Evolutionary conservation across 2,888 invertebrate species (phyloP).

Genomic region (Anthrax anthrax): DNA sequence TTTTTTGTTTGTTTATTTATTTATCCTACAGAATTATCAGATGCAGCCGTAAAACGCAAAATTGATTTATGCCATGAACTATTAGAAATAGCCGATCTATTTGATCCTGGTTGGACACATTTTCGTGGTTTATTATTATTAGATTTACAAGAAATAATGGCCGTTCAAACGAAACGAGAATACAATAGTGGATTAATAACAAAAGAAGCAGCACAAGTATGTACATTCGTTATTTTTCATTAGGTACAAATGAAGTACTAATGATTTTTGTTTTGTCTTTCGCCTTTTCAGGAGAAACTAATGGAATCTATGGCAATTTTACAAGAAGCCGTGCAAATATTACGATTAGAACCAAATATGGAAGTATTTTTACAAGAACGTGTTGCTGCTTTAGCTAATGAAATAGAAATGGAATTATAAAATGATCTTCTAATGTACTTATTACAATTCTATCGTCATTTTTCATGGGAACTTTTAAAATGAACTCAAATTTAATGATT

Average conservation of each 20-base stretch:
- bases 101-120: conserved; percentile 50
- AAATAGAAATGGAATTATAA: conserved; percentile 21
- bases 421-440: no score
- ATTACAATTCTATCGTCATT: no score
- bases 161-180: conserved; percentile 42
- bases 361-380: conserved; percentile 37
- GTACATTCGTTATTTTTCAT: conserved; percentile 2
- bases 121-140: conserved; percentile 49
- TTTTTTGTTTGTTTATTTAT: no score
- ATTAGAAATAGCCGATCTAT: conserved; percentile 44
- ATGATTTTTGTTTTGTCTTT: no score
- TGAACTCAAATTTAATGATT: no score
- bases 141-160: conserved; percentile 49
- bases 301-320: conserved; percentile 41
- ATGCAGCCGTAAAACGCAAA: conserved; percentile 43
- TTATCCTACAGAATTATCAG: conserved; percentile 41
- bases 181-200: conserved; percentile 39
- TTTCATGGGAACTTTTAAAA: no score
- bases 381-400: conserved; percentile 33
- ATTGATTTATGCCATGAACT: conserved; percentile 51
- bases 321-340: conserved; percentile 45
- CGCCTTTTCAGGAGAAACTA: conserved; percentile 38
- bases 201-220: conserved; percentile 40
- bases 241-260: neutral
- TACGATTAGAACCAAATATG: conserved; percentile 46